A percentile compares a stretch with the other conserved stretches of the same genome.
Conservation (phyloP, 2,113 vertebrate genomes). For the Rhagologus leucostigma region DNA sequence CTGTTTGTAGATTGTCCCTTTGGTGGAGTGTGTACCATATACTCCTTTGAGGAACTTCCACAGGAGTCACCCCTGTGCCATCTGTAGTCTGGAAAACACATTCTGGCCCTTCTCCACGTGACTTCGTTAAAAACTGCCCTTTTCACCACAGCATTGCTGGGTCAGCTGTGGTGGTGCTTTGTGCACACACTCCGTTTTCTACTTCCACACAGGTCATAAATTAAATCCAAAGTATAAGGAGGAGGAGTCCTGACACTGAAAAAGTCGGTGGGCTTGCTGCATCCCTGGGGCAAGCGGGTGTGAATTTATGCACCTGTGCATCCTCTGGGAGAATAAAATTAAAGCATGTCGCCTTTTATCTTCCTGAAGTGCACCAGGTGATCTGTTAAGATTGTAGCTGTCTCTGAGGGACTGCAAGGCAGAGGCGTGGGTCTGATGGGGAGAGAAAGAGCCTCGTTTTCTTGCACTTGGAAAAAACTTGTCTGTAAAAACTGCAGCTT, state of each 20-base stretch:
- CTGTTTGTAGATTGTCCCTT: background rate
- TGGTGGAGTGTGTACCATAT: fast-evolving
- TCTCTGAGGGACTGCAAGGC: background rate
- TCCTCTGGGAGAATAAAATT: background rate
- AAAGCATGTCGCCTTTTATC: fast-evolving
- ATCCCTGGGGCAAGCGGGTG: fast-evolving
- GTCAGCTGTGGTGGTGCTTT: background rate
- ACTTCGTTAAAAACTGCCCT: background rate
- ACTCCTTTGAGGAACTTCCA: background rate
- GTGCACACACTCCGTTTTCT: background rate
- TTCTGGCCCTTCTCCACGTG: fast-evolving
- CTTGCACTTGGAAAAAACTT: background rate
- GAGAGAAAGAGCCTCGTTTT: background rate
- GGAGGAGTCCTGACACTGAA: background rate
- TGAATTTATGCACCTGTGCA: background rate
- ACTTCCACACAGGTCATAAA: background rate
- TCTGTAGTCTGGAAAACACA: background rate
- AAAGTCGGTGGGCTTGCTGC: background rate
- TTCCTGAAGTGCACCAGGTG: background rate
- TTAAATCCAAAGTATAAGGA: background rate
- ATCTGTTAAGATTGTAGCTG: too few species aligned
- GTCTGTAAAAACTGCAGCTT: background rate
- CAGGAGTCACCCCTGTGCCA: background rate
- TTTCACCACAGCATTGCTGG: background rate
- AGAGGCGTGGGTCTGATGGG: background rate